A percentile compares a stretch with the other conserved stretches of the same genome.
Evolutionary conservation across 2,888 invertebrate species (phyloP).

Genomic region (Eremobia ochroleuca): DNA sequence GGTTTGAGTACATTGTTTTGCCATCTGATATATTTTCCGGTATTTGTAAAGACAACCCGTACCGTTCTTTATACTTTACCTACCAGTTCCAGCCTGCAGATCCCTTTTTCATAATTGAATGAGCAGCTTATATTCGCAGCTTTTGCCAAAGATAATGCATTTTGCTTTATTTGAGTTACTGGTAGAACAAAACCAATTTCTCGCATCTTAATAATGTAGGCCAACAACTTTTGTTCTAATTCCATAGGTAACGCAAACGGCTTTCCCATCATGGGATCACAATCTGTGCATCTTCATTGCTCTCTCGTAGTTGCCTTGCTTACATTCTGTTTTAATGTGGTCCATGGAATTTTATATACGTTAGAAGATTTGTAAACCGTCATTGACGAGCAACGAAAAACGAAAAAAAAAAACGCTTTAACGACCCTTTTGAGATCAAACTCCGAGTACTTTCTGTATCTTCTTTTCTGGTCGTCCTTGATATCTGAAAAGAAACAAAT

Average conservation of each 20-base stretch:
- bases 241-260: not conserved
- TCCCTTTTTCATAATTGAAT: not conserved
- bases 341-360: not conserved
- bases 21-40: not conserved
- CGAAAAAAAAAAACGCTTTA: not conserved
- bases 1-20: not conserved
- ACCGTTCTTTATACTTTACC: not conserved
- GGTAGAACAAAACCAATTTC: not conserved
- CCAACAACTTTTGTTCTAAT: not conserved
- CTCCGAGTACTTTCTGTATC: not conserved
- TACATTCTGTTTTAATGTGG: not conserved
- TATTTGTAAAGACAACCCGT: not conserved
- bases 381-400: not conserved
- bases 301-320: not conserved
- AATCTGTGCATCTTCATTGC: not conserved
- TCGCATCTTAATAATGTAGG: not conserved
- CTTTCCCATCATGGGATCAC: not conserved
- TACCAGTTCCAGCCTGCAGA: not conserved
- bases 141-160: not conserved
- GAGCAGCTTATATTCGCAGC: not conserved
- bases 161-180: not conserved
- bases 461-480: not conserved
- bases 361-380: not conserved
- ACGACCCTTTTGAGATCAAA: not conserved
- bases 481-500: conserved; percentile 3